Conservation (phyloP, 2,888 invertebrate genomes). For the Nomada goodeniana region DNA sequence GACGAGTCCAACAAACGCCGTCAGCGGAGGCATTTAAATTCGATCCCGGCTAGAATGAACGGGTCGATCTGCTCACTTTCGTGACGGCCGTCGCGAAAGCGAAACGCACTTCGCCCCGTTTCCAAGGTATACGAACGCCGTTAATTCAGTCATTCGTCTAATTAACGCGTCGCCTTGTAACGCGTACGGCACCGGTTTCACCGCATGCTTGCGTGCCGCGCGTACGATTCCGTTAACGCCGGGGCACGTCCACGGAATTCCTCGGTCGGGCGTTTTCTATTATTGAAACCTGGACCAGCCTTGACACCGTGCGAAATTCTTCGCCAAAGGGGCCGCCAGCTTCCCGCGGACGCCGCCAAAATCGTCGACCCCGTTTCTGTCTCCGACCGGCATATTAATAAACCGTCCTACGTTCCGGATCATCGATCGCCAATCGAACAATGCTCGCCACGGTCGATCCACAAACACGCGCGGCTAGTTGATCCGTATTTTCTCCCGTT, state of each 20-base stretch:
- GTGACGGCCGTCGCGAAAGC: slow-evolving; percentile 34
- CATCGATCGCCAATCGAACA: background rate
- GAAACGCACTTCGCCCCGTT: slow-evolving; percentile 38
- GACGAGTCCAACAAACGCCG: background rate
- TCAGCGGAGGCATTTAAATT: slow-evolving; percentile 36
- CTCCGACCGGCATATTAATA: slow-evolving; percentile 12
- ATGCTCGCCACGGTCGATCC: background rate
- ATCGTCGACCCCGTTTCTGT: slow-evolving; percentile 19
- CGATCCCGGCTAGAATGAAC: slow-evolving; percentile 50
- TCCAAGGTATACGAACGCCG: slow-evolving; percentile 35
- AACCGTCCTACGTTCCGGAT: background rate
- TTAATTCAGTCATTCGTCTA: slow-evolving; percentile 55
- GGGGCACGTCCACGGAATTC: background rate
- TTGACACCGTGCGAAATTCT: slow-evolving; percentile 51
- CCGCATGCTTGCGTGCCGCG: slow-evolving; percentile 13
- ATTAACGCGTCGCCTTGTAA: slow-evolving; percentile 53
- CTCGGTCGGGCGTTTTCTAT: slow-evolving; percentile 42
- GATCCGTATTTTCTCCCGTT: too few species aligned
- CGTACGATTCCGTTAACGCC: background rate
- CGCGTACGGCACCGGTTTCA: slow-evolving; percentile 22
- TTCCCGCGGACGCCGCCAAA: slow-evolving; percentile 51
- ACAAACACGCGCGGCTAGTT: too few species aligned
- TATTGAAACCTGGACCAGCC: slow-evolving; percentile 51
- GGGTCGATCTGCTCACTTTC: slow-evolving; percentile 41
- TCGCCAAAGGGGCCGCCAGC: background rate